phyloP scores from a whole-genome alignment of 2,888 invertebrate species.

The Hipparchia sbordonii region DNA sequence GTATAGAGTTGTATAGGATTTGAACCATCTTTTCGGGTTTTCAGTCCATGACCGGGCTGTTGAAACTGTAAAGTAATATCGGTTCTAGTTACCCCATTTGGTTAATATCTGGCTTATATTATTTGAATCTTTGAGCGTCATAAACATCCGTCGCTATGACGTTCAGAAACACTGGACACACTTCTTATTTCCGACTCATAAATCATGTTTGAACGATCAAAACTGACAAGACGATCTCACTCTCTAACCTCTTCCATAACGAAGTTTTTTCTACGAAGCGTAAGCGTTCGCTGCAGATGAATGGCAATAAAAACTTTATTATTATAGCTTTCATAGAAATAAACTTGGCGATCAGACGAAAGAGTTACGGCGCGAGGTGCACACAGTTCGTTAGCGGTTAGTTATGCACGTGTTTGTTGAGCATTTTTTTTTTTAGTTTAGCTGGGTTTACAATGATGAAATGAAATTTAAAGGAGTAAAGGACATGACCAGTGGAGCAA shows the following conservation, averaged over 20 bases:
- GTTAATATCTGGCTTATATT: no score
- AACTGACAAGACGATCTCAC: slow-evolving; percentile 71
- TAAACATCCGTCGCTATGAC: neutral
- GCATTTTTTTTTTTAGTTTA: slow-evolving; percentile 3
- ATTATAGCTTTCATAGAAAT: slow-evolving; percentile 76
- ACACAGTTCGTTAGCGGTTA: slow-evolving; percentile 34
- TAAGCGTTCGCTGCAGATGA: slow-evolving; percentile 73
- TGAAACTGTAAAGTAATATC: no score
- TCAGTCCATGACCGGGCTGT: no score
- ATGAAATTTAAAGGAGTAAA: no score
- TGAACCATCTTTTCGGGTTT: no score
- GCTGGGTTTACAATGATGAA: neutral
- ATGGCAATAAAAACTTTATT: slow-evolving; percentile 79
- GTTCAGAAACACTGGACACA: slow-evolving; percentile 4
- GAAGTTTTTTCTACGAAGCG: slow-evolving; percentile 44
- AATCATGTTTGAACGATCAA: slow-evolving; percentile 74
- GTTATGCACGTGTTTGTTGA: slow-evolving; percentile 23
- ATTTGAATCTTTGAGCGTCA: no score
- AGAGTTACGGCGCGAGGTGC: slow-evolving; percentile 49
- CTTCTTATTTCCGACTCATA: slow-evolving; percentile 59
- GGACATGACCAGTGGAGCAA: no score
- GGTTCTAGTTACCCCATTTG: no score
- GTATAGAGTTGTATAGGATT: no score
- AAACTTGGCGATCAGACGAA: slow-evolving; percentile 70
- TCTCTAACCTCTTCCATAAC: slow-evolving; percentile 60